Percentiles rank a stretch among this genome's conserved stretches.
phyloP scores from a whole-genome alignment of 2,888 invertebrate species.

The Trachelus tabidus region DNA sequence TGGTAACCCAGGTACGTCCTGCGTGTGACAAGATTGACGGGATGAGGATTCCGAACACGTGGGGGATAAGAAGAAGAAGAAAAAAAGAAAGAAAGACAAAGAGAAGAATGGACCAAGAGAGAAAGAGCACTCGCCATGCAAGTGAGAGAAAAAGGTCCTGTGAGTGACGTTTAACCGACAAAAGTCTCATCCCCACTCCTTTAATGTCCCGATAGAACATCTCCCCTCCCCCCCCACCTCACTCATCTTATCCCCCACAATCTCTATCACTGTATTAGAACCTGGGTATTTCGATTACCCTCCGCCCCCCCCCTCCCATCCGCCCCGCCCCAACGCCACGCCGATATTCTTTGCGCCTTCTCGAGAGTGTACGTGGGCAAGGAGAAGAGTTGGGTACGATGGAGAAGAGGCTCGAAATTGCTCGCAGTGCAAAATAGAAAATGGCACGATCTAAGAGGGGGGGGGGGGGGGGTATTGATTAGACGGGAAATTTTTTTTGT shows the following conservation, averaged over 20 bases:
- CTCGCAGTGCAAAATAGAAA: neutral
- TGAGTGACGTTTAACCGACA: neutral
- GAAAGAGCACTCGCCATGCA: neutral
- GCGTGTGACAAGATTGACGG: constrained; percentile 21
- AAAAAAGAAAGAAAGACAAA: constrained; percentile 3
- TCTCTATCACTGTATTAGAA: neutral
- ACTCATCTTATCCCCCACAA: neutral
- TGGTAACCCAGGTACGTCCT: neutral
- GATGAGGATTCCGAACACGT: neutral
- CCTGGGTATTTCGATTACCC: neutral
- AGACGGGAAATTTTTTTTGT: neutral
- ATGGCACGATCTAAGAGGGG: neutral
- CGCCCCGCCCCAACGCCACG: neutral
- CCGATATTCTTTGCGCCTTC: neutral
- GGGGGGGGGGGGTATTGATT: no score
- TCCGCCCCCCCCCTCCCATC: no score
- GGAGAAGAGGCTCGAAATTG: neutral
- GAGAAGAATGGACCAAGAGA: constrained; percentile 1
- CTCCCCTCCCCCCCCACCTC: no score
- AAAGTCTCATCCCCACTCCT: neutral
- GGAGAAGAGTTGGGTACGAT: neutral
- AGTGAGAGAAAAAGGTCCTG: neutral
- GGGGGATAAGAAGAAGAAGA: neutral
- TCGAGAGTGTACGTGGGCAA: neutral
- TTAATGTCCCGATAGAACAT: neutral